These are phyloP conservation scores for Nesospiza acunhae DNA, from an alignment of 2,113 vertebrate species.

Conservation along the genomic window DNA sequence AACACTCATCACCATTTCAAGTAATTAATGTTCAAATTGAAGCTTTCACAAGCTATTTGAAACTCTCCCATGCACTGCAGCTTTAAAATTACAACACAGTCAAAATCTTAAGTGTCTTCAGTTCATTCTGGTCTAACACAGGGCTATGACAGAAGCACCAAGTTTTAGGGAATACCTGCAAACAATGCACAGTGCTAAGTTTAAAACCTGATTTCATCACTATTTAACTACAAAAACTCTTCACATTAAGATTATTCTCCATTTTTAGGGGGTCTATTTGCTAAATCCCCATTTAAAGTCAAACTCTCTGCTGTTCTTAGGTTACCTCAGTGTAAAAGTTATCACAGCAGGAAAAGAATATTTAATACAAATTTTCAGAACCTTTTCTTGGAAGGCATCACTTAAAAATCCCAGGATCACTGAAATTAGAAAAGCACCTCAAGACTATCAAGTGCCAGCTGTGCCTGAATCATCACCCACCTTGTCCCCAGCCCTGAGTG, in stretches of 20 bases:
- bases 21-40: neutral
- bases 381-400: neutral
- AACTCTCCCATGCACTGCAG: neutral
- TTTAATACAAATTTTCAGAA: neutral
- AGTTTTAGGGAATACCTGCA: neutral
- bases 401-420: neutral
- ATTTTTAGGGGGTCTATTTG: neutral
- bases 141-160: neutral
- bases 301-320: neutral
- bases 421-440: neutral
- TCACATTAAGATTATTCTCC: neutral
- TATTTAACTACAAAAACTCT: neutral
- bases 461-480: neutral
- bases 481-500: neutral
- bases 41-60: neutral
- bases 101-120: neutral
- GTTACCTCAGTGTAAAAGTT: neutral
- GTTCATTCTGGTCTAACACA: neutral
- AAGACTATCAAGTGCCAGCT: accelerated
- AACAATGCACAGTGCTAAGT: neutral
- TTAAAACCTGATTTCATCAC: neutral
- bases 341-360: neutral
- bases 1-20: neutral
- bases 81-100: neutral
- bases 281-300: neutral